These are phyloP conservation scores for Laticauda laticaudata DNA, from an alignment of 2,113 vertebrate genomes.

Conservation along the genomic window DNA sequence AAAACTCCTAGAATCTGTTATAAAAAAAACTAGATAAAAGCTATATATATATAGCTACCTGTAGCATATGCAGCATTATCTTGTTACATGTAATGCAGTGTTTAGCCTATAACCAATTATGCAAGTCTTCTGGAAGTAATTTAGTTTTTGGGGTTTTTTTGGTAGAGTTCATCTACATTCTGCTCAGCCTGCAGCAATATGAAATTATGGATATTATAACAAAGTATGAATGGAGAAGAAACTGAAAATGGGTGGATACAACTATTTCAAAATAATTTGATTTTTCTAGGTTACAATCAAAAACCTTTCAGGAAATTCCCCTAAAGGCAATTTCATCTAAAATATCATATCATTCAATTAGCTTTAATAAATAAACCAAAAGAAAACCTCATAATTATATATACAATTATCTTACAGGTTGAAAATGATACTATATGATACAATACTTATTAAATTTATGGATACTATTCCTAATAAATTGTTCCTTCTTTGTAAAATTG, in stretches of 20 bases:
- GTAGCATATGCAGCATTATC: no score
- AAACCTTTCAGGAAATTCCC: background rate
- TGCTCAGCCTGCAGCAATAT: background rate
- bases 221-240: background rate
- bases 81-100: no score
- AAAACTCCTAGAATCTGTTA: background rate
- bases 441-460: background rate
- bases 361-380: background rate
- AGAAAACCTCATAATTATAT: background rate
- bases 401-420: background rate
- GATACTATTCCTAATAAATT: background rate
- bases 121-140: background rate
- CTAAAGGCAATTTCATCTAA: background rate
- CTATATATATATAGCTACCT: no score
- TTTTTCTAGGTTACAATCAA: background rate
- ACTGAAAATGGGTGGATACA: background rate
- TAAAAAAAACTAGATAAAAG: no score
- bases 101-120: background rate
- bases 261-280: background rate
- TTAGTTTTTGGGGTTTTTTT: background rate
- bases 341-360: background rate
- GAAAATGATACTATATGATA: background rate
- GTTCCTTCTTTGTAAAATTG: background rate
- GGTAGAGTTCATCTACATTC: background rate
- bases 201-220: background rate